Conservation (phyloP, 2,888 invertebrate genomes). For the Adelphocoris suturalis region DNA sequence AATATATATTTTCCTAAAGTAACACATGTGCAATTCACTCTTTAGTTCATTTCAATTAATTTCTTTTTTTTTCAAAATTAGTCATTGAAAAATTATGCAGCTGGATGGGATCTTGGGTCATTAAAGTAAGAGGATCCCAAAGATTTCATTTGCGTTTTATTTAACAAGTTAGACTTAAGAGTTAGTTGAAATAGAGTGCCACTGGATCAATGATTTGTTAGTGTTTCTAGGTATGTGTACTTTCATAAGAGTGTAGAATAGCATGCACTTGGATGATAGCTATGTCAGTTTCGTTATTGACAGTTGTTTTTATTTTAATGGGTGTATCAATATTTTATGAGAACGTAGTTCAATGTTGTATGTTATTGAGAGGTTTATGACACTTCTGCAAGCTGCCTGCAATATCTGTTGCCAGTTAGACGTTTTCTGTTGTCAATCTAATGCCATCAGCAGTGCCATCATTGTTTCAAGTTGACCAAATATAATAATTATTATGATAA, state of each 20-base stretch:
- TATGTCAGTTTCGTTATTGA: slow-evolving; percentile 4
- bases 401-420: slow-evolving; percentile 41
- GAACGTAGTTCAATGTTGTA: slow-evolving; percentile 44
- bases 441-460: slow-evolving; percentile 43
- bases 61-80: background rate
- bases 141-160: slow-evolving; percentile 40
- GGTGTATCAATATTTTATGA: slow-evolving; percentile 40
- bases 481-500: background rate
- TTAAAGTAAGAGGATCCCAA: slow-evolving; percentile 18
- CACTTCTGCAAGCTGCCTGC: slow-evolving; percentile 33
- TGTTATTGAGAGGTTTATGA: slow-evolving; percentile 31
- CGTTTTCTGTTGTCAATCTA: background rate
- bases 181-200: slow-evolving; percentile 36
- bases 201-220: slow-evolving; percentile 43
- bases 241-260: slow-evolving; percentile 17
- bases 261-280: slow-evolving; percentile 42
- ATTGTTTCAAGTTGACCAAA: background rate
- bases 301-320: slow-evolving; percentile 44
- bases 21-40: too few relatives aligned
- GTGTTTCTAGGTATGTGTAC: slow-evolving; percentile 52
- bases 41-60: too few relatives aligned
- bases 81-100: background rate
- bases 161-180: slow-evolving; percentile 24
- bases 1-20: too few relatives aligned
- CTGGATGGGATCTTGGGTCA: background rate